These are phyloP conservation scores for Heliornis fulica DNA, from an alignment of 2,113 vertebrate genomes.

Conservation along the genomic window DNA sequence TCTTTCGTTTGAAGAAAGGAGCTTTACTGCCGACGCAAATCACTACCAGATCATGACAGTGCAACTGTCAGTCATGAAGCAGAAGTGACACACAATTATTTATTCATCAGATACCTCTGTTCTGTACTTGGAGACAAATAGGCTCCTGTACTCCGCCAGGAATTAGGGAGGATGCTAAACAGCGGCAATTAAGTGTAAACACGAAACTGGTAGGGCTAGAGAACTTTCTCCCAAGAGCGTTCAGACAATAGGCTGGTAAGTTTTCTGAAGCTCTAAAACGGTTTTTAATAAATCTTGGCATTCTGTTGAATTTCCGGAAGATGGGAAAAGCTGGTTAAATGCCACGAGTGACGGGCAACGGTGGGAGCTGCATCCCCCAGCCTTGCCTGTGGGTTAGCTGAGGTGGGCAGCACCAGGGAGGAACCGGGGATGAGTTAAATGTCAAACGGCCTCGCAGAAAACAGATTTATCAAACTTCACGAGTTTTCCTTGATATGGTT, in stretches of 20 bases:
- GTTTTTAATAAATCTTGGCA: not conserved
- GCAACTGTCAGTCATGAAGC: not conserved
- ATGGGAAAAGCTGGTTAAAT: not conserved
- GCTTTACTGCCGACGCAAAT: not conserved
- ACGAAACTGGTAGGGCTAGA: not conserved
- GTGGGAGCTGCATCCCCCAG: not conserved
- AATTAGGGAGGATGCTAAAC: not conserved
- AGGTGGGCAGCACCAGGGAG: not conserved
- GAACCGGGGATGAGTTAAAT: not conserved
- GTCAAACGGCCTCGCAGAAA: not conserved
- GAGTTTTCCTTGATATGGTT: not conserved
- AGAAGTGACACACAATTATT: conserved; percentile 10
- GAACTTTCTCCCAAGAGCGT: not conserved
- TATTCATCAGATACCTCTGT: conserved; percentile 6
- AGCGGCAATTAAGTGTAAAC: not conserved
- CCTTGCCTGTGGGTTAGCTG: not conserved
- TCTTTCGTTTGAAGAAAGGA: not conserved
- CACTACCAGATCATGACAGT: not conserved
- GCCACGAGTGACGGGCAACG: not conserved
- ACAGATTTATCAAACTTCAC: not conserved
- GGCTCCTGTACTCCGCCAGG: not conserved
- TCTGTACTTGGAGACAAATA: not conserved
- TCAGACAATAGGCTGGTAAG: not conserved
- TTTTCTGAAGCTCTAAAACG: not conserved
- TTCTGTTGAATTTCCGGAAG: not conserved